Evolutionary conservation across 2,888 invertebrate genomes (phyloP).

Genomic region (Endotricha flammealis): DNA sequence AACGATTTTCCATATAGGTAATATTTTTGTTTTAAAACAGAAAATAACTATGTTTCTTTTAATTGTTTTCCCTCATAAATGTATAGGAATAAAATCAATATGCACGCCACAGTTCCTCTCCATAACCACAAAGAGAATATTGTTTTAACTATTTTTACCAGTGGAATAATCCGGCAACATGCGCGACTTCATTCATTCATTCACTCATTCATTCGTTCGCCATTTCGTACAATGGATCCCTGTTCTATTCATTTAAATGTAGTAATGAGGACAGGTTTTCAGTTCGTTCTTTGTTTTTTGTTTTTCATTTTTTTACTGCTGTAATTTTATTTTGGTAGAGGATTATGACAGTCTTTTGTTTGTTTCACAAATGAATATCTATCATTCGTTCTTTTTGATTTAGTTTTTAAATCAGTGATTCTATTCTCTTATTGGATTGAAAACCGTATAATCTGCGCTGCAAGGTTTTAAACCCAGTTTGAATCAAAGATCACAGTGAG

Average conservation of each 20-base stretch:
- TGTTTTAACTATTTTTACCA: conserved; percentile 13
- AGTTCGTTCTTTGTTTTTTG: conserved; percentile 5
- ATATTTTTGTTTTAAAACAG: too few relatives aligned
- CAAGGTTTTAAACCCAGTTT: too few relatives aligned
- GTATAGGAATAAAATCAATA: conserved; percentile 1
- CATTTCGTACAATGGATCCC: conserved; percentile 16
- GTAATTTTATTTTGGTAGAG: background rate
- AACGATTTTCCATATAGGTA: too few relatives aligned
- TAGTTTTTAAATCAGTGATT: too few relatives aligned
- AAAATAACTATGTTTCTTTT: too few relatives aligned
- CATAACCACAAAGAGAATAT: conserved; percentile 10
- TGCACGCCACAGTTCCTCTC: background rate
- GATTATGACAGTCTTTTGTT: too few relatives aligned
- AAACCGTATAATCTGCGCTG: too few relatives aligned
- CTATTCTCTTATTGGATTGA: too few relatives aligned
- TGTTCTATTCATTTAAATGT: conserved; percentile 23
- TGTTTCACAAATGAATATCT: too few relatives aligned
- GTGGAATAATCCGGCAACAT: conserved; percentile 10
- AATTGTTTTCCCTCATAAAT: too few relatives aligned
- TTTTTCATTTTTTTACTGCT: background rate
- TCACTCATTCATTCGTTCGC: conserved; percentile 12
- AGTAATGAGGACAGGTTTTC: conserved; percentile 23
- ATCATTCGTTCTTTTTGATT: too few relatives aligned
- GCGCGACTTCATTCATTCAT: conserved; percentile 19
- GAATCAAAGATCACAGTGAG: too few relatives aligned